A percentile compares a stretch with the other conserved stretches of the same genome.
Evolutionary conservation across 1,140 invertebrate genomes (phyloP).

Genomic region (Phortica variegata): DNA sequence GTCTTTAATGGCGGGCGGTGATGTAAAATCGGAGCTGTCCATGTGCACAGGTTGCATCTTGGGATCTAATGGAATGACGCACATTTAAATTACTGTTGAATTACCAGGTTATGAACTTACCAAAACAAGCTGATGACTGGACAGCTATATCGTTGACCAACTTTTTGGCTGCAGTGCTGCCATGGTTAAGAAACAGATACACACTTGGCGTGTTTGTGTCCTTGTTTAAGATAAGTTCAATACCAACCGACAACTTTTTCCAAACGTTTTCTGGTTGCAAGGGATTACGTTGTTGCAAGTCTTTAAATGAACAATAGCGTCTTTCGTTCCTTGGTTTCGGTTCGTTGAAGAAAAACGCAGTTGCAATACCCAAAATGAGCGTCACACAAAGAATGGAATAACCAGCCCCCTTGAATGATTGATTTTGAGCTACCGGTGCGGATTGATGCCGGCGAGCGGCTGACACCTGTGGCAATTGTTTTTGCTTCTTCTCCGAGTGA

Average conservation of each 20-base stretch:
- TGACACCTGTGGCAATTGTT: too few relatives aligned
- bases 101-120: slow-evolving; percentile 10
- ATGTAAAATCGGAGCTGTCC: slow-evolving; percentile 32
- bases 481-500: too few relatives aligned
- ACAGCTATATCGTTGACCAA: slow-evolving; percentile 29
- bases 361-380: too few relatives aligned
- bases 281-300: slow-evolving; percentile 7
- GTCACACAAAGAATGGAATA: too few relatives aligned
- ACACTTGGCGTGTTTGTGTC: slow-evolving; percentile 21
- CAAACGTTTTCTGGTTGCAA: slow-evolving; percentile 24
- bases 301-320: slow-evolving; percentile 9
- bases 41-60: slow-evolving; percentile 23
- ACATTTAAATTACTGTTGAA: not conserved
- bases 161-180: slow-evolving; percentile 1
- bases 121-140: slow-evolving; percentile 36
- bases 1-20: slow-evolving; percentile 14
- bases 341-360: too few relatives aligned
- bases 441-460: too few relatives aligned
- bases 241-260: slow-evolving; percentile 23
- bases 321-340: too few relatives aligned
- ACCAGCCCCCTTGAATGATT: too few relatives aligned
- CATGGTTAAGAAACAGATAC: slow-evolving; percentile 33
- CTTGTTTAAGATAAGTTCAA: slow-evolving; percentile 39
- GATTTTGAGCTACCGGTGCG: too few relatives aligned
- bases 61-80: slow-evolving; percentile 14